Base-by-base conservation (phyloP, 1,140 invertebrate genomes). In the Vanessa atalanta region DNA sequence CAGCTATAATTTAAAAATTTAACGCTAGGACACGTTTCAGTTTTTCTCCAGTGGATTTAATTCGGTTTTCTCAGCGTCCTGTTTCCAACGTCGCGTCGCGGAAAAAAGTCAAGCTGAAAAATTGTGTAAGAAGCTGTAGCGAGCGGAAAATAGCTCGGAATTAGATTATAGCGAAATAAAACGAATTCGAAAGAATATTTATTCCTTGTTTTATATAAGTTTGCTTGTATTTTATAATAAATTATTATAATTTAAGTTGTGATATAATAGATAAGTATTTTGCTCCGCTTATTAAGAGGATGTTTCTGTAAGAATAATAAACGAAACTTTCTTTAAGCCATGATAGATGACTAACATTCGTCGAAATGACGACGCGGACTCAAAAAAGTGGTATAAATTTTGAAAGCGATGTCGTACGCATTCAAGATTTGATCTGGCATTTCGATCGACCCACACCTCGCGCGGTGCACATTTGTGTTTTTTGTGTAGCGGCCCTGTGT, bases 91-190 rank as follows among this genome's bases (percentile, higher is more conserved):
- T 65, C 68, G 67, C 67, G 12, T 53, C 57, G 72, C 61, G 23
- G 57, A 70, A 75, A 57, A 75, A 70, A 75, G 73, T 75, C 61
- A 64, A 75, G 68, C 73, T 74, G 61, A 70, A 70, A 75, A 75
- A 75, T 75, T 70, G 61, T 75, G 37, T 65, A 64, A 75, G 61
- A 65, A 65, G 67, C 68, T 66, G 65, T 65, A 75, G 61, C 67
- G 53, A 75, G 68, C 68, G 53, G 73, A 69, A 74, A 74, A 68
- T 75, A 75, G 73, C 61, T 53, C 23, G 37, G 57, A 75, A 75
- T 75, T 70, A 75, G 73, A 75, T 75, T 75, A 75, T 70, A 75
- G 51, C 53, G 51, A 53, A 74, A 74, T 74, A 74, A 74, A 74
- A 70, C 61, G 72, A 68, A 73, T 23, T 68, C 57, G 72, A 55